Evolutionary conservation across 92 coral and sea anemone species (phyloP).

Genomic region (Plumapathes pennacea): DNA sequence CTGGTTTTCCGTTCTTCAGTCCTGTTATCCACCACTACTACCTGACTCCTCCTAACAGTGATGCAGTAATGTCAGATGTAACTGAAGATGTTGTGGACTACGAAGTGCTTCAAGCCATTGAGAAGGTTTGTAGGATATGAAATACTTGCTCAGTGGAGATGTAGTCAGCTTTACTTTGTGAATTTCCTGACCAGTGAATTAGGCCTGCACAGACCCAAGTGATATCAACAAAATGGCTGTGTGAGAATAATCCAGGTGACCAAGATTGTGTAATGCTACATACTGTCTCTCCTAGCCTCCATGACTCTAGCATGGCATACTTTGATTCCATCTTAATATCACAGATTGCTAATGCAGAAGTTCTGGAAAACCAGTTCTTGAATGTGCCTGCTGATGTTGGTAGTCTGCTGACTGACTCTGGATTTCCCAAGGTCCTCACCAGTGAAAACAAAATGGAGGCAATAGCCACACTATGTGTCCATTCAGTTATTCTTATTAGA

Average conservation of each 20-base stretch:
- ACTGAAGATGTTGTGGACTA: conserved; percentile 37
- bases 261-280: too few relatives aligned
- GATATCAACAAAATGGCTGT: too few relatives aligned
- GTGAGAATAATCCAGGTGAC: too few relatives aligned
- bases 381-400: not conserved
- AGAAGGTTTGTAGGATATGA: conserved; percentile 18
- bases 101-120: conserved; percentile 35
- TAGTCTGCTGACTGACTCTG: conserved; percentile 1
- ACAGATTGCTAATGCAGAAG: too few relatives aligned
- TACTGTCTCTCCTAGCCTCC: too few relatives aligned
- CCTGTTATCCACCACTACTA: conserved; percentile 48
- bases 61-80: conserved; percentile 17
- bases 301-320: too few relatives aligned
- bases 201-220: too few relatives aligned
- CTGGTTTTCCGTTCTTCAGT: conserved; percentile 45
- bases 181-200: too few relatives aligned
- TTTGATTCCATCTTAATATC: too few relatives aligned
- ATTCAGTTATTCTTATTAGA: conserved; percentile 6
- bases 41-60: conserved; percentile 7
- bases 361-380: too few relatives aligned
- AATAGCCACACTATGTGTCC: conserved; percentile 1
- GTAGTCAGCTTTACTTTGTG: too few relatives aligned
- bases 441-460: conserved; percentile 10
- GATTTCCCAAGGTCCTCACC: conserved; percentile 7
- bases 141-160: not conserved